Base-by-base conservation (phyloP, 2,113 vertebrate species). In the Microtus oregoni region DNA sequence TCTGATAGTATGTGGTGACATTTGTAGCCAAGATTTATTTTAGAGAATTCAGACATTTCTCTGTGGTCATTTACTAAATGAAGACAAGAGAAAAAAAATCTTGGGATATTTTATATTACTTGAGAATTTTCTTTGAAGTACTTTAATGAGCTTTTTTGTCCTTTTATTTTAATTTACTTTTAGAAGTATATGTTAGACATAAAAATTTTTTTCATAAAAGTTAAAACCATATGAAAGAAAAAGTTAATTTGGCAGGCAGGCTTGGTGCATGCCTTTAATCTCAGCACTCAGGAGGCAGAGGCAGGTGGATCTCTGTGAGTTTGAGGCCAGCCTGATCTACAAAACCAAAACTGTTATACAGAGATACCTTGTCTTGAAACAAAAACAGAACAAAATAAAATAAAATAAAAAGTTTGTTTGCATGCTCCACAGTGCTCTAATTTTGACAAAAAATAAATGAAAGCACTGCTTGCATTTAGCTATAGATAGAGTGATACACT, bases 61-160 rank as follows among this genome's bases (percentile, higher is more conserved):
- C 72, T 73, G 7, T 93, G 38, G 4, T 94, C 9, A 3, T 83
- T 52, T 81, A 92, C 19, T 72, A n/a, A 22, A 19, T 65, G 11
- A 11, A 24, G 2, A 50, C 83, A 52, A 94, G 11, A 95, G 17
- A 92, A 97, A 92, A 92, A 75, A 91, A 89, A 44, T 72, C 47
- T 96, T 85, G 78, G 32, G 52, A 63, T 95, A 28, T 35, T 94
- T 77, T 94, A 32, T 88, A 65, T 94, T 96, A 50, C 30, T 92
- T 97, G 55, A 20, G n/a, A 67, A 81, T 82, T 55, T 85, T 91
- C 76, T 41, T 92, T 70, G 65, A 28, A 92, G 70, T 91, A 3
- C 17, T 50, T 88, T 85, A 85, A 67, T 82, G 30, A 5, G 26
- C 55, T 82, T 82, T 1, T 10, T 82, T 90, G 24, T 63, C 77